Percentiles rank a stretch among this genome's conserved stretches.
These are phyloP conservation scores for Drosophila lacteicornis DNA, from an alignment of 1,140 invertebrate genomes.

Conservation along the genomic window DNA sequence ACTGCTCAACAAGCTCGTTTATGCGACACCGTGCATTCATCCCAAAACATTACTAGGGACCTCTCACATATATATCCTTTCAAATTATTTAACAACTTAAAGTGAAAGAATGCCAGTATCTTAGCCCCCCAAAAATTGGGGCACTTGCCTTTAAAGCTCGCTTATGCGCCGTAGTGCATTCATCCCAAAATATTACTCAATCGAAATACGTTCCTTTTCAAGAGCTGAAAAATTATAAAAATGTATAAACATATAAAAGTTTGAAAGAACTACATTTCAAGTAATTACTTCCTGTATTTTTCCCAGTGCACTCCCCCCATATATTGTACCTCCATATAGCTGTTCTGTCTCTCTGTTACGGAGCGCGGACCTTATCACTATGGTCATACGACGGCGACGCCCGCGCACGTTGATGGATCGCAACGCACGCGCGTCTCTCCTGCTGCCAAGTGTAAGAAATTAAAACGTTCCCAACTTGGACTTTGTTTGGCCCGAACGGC, in stretches of 20 bases:
- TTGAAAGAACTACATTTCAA: too few species aligned
- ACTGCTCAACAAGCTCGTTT: too few species aligned
- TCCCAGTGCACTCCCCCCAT: constrained; percentile 8
- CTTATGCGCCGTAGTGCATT: neutral
- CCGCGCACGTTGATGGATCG: constrained; percentile 80
- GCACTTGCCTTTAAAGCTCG: neutral
- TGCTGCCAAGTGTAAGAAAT: constrained; percentile 79
- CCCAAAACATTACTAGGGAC: too few species aligned
- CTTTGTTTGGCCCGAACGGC: constrained; percentile 65
- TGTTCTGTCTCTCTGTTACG: constrained; percentile 38
- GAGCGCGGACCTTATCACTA: constrained; percentile 54
- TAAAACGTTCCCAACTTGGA: constrained; percentile 81
- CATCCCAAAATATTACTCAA: neutral
- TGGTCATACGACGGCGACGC: constrained; percentile 61
- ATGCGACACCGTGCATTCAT: too few species aligned
- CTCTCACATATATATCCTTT: too few species aligned
- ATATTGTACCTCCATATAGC: constrained; percentile 27
- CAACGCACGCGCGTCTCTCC: constrained; percentile 71
- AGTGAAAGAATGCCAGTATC: too few species aligned
- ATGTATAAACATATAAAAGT: too few species aligned
- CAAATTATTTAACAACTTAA: too few species aligned
- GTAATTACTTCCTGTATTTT: neutral
- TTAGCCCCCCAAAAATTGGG: too few species aligned
- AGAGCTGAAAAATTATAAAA: too few species aligned
- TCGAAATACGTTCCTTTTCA: neutral